These are phyloP conservation scores for Pomatostomus ruficeps DNA, from an alignment of 2,113 vertebrate genomes.

Conservation along the genomic window DNA sequence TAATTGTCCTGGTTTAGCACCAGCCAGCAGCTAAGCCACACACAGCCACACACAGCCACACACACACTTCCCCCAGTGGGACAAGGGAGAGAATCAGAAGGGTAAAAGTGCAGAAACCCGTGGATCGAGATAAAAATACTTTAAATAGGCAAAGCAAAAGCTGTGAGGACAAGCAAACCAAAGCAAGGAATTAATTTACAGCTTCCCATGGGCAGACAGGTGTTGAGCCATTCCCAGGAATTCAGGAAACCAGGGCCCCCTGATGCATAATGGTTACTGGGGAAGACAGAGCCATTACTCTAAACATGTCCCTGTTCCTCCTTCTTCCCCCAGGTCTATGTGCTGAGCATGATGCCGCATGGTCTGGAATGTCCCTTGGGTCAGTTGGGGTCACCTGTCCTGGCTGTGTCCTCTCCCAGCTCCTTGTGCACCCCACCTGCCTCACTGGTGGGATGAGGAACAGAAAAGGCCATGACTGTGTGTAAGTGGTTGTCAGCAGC, in stretches of 20 bases:
- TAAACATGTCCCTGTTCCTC: no score
- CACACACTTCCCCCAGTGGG: background rate
- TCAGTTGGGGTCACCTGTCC: background rate
- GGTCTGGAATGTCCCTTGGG: background rate
- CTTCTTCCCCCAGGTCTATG: accelerated
- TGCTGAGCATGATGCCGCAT: background rate
- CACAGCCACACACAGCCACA: background rate
- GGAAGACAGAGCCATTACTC: background rate
- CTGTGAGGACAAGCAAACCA: background rate
- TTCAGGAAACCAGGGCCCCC: background rate
- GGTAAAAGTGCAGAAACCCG: background rate
- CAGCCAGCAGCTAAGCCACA: background rate
- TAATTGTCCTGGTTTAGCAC: background rate
- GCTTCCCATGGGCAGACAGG: no score
- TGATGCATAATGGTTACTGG: background rate
- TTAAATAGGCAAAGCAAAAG: background rate
- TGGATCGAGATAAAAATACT: background rate
- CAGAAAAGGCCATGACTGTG: background rate
- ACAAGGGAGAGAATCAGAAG: background rate
- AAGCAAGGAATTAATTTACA: background rate
- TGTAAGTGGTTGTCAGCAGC: background rate
- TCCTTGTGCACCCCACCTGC: background rate
- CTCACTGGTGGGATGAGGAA: background rate
- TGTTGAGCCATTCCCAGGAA: background rate
- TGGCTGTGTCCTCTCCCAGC: background rate